phyloP scores from a whole-genome alignment of 2,888 invertebrate species.

The Piscicola geometra region DNA sequence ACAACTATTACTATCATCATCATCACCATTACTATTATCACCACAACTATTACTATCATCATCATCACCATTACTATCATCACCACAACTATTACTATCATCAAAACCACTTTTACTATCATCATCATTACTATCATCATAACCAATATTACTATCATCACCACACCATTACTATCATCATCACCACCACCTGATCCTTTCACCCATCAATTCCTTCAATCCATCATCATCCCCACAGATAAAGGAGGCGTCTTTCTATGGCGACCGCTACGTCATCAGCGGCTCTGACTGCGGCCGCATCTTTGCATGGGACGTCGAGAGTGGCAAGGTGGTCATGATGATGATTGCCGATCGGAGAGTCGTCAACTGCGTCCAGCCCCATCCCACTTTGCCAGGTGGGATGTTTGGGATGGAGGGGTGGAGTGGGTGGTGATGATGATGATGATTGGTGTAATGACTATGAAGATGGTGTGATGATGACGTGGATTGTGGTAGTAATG shows the following conservation, averaged over 20 bases:
- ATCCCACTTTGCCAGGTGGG: slow-evolving; percentile 65
- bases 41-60: background rate
- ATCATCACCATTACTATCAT: too few relatives aligned
- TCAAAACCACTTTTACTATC: too few relatives aligned
- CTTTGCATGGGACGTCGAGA: slow-evolving; percentile 73
- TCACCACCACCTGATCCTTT: too few relatives aligned
- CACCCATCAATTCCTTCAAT: too few relatives aligned
- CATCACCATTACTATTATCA: too few relatives aligned
- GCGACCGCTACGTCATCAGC: slow-evolving; percentile 72
- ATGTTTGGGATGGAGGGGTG: background rate
- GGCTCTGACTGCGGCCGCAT: slow-evolving; percentile 86
- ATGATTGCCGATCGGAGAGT: slow-evolving; percentile 74
- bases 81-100: too few relatives aligned
- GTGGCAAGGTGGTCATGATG: slow-evolving; percentile 68
- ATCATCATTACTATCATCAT: background rate
- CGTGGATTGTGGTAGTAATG: too few relatives aligned
- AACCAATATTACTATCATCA: too few relatives aligned
- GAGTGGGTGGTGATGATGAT: background rate
- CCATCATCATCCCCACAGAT: too few relatives aligned
- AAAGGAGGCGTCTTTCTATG: slow-evolving; percentile 81
- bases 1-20: too few relatives aligned
- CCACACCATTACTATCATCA: too few relatives aligned
- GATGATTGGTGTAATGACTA: background rate
- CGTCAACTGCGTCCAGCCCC: slow-evolving; percentile 79
- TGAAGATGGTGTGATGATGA: background rate